Evolutionary conservation across 2,888 invertebrate species (phyloP).

Genomic region (Trichogramma dendrolimi): DNA sequence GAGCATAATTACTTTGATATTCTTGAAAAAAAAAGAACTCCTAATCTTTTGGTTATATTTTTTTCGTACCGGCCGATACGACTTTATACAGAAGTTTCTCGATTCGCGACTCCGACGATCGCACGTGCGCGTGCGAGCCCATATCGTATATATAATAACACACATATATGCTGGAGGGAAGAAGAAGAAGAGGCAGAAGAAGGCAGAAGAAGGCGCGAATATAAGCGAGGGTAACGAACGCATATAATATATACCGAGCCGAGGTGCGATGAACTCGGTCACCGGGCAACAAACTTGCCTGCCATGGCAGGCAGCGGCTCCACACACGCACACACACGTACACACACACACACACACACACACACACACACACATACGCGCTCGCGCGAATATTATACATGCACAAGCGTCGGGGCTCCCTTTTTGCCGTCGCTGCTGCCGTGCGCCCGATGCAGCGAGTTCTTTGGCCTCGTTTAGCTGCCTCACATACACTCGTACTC

Average conservation of each 20-base stretch:
- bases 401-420: slow-evolving; percentile 5
- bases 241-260: slow-evolving; percentile 19
- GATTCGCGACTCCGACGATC: no score
- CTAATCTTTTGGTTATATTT: no score
- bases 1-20: no score
- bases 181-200: neutral
- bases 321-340: neutral
- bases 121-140: no score
- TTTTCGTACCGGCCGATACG: no score
- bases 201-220: neutral
- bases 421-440: neutral
- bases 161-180: slow-evolving; percentile 23
- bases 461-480: slow-evolving; percentile 18
- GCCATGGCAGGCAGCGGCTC: slow-evolving; percentile 32
- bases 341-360: no score
- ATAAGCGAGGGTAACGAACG: neutral
- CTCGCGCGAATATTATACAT: no score
- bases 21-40: no score
- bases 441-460: slow-evolving; percentile 27
- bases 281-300: slow-evolving; percentile 51
- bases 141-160: no score
- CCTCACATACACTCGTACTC: no score
- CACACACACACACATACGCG: no score
- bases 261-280: slow-evolving; percentile 52
- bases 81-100: no score